A percentile compares a stretch with the other conserved stretches of the same genome.
Evolutionary conservation across 2,113 vertebrate genomes (phyloP).

Genomic region (Mandrillus leucophaeus): DNA sequence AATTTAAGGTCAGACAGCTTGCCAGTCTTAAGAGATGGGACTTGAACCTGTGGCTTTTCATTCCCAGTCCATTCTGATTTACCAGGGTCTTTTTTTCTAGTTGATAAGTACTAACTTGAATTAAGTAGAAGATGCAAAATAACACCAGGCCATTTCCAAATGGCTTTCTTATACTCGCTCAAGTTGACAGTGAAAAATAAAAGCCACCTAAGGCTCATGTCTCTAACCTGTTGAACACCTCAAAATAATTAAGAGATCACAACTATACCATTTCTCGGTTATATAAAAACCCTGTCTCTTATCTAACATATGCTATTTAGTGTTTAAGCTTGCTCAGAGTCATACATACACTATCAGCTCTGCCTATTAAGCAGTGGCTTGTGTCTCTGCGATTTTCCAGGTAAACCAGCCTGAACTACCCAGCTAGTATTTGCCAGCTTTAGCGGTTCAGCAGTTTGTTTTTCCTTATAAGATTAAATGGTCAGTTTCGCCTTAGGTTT

Average conservation of each 20-base stretch:
- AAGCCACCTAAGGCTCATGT: background rate
- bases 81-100: background rate
- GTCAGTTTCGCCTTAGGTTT: background rate
- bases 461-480: constrained; percentile 31
- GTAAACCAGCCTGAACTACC: background rate
- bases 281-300: background rate
- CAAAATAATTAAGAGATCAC: background rate
- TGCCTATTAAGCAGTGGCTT: background rate
- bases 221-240: background rate
- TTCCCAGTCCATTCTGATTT: background rate
- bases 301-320: background rate
- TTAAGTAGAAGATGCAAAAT: background rate
- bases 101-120: background rate
- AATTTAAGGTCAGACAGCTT: background rate
- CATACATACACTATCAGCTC: background rate
- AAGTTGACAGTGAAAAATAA: background rate
- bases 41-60: background rate
- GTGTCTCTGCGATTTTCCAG: background rate
- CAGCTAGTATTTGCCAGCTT: background rate
- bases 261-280: background rate
- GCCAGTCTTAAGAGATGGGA: background rate
- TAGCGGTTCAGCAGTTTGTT: background rate
- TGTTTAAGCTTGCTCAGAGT: background rate
- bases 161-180: background rate
- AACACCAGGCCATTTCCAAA: background rate